These are phyloP conservation scores for Pangasius mekongensis DNA, from an alignment of 2,797 vertebrate species.

Conservation along the genomic window DNA sequence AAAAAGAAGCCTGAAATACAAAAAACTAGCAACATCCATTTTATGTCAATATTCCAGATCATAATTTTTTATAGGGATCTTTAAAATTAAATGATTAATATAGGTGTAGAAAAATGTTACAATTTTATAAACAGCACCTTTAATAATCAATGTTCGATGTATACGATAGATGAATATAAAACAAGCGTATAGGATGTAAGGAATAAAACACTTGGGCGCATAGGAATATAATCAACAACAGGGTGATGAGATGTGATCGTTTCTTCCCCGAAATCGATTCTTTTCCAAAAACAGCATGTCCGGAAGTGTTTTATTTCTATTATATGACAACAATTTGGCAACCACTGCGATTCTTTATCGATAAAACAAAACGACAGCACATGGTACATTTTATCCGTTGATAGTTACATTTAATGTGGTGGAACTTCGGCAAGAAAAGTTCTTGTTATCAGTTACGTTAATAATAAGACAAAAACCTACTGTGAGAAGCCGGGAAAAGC, in stretches of 20 bases:
- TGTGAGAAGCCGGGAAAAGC: too few relatives aligned
- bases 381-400: neutral
- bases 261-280: neutral
- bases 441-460: too few relatives aligned
- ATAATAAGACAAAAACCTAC: too few relatives aligned
- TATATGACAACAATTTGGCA: too few relatives aligned
- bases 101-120: neutral
- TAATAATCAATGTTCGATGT: neutral
- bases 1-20: neutral
- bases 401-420: neutral
- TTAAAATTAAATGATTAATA: neutral
- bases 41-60: neutral
- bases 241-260: neutral
- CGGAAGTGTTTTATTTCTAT: neutral
- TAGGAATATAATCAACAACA: neutral
- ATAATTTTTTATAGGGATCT: neutral
- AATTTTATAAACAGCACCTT: neutral
- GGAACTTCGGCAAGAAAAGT: neutral
- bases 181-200: too few relatives aligned
- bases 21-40: neutral
- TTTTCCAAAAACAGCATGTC: neutral
- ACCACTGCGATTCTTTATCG: too few relatives aligned
- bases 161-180: too few relatives aligned
- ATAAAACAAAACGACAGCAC: too few relatives aligned
- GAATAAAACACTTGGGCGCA: too few relatives aligned